Evolutionary conservation across 2,113 vertebrate genomes (phyloP).

Genomic region (Seriola aureovittata): DNA sequence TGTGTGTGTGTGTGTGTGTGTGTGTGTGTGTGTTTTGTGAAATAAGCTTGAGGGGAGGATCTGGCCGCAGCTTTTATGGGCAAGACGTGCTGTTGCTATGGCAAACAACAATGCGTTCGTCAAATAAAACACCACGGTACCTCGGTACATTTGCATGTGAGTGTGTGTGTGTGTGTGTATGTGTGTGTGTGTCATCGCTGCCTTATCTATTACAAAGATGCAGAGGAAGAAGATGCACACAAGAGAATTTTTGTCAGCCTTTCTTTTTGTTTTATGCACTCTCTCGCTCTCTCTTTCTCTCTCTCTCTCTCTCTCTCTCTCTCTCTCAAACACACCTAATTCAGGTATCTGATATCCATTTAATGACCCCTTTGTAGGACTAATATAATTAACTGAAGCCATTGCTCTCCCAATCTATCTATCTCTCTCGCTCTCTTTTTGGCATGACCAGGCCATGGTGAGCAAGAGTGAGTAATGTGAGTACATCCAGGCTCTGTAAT

Average conservation of each 20-base stretch:
- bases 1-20: background rate
- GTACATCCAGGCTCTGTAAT: constrained; percentile 57
- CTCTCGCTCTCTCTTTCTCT: background rate
- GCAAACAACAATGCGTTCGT: constrained; percentile 50
- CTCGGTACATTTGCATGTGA: constrained; percentile 5
- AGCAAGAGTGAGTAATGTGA: constrained; percentile 64
- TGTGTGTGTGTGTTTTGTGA: constrained; percentile 14
- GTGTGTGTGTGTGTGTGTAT: constrained; percentile 3
- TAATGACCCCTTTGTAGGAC: constrained; percentile 52
- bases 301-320: background rate
- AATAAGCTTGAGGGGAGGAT: constrained; percentile 46
- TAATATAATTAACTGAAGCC: constrained; percentile 57
- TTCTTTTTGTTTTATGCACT: constrained; percentile 1
- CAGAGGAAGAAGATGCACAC: background rate
- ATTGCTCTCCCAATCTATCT: constrained; percentile 17
- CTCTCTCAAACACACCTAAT: background rate
- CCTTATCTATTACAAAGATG: background rate
- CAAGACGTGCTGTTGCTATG: constrained; percentile 69
- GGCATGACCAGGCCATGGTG: constrained; percentile 16
- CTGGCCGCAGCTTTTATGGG: constrained; percentile 58
- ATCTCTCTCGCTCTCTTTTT: constrained; percentile 1
- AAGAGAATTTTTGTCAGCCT: background rate
- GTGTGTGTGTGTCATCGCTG: background rate
- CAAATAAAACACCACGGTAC: constrained; percentile 28
- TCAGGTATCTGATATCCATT: constrained; percentile 49